Evolutionary conservation across 1,140 invertebrate genomes (phyloP).

Genomic region (Venustaconcha ellipsiformis): DNA sequence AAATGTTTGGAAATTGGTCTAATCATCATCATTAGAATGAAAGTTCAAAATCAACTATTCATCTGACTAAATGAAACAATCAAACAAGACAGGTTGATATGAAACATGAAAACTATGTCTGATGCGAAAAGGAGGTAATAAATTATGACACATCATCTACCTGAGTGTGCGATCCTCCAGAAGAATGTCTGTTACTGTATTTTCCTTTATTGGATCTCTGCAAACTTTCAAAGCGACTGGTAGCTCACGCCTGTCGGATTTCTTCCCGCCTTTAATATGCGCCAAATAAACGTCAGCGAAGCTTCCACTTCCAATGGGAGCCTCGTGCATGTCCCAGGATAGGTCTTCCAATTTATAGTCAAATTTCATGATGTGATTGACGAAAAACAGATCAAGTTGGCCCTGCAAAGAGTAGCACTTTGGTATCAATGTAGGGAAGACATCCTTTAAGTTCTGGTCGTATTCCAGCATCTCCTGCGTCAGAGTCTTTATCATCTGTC

Average conservation of each 20-base stretch:
- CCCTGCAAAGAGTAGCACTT: slow-evolving; percentile 38
- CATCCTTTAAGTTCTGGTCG: slow-evolving; percentile 36
- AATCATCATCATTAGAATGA: too few species aligned
- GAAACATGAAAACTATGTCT: too few species aligned
- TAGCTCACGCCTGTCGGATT: not conserved
- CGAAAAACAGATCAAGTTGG: slow-evolving; percentile 53
- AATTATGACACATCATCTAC: slow-evolving; percentile 18
- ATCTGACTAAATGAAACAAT: too few species aligned
- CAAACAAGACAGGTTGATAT: too few species aligned
- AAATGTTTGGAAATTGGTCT: too few species aligned
- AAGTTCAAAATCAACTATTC: too few species aligned
- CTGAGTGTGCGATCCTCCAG: slow-evolving; percentile 55
- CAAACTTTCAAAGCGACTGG: slow-evolving; percentile 55
- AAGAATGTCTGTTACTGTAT: slow-evolving; percentile 51
- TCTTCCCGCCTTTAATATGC: slow-evolving; percentile 17
- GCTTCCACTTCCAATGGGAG: slow-evolving; percentile 50
- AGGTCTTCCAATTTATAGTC: slow-evolving; percentile 47
- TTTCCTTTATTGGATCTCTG: slow-evolving; percentile 41
- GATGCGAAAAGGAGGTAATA: too few species aligned
- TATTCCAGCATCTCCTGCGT: slow-evolving; percentile 34
- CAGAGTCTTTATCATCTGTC: slow-evolving; percentile 41
- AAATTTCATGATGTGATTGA: slow-evolving; percentile 48
- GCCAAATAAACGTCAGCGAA: slow-evolving; percentile 56
- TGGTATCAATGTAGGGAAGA: slow-evolving; percentile 42
- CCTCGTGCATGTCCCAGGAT: slow-evolving; percentile 22